Evolutionary conservation across 2,888 invertebrate genomes (phyloP).

Genomic region (Periphyllus acericola): DNA sequence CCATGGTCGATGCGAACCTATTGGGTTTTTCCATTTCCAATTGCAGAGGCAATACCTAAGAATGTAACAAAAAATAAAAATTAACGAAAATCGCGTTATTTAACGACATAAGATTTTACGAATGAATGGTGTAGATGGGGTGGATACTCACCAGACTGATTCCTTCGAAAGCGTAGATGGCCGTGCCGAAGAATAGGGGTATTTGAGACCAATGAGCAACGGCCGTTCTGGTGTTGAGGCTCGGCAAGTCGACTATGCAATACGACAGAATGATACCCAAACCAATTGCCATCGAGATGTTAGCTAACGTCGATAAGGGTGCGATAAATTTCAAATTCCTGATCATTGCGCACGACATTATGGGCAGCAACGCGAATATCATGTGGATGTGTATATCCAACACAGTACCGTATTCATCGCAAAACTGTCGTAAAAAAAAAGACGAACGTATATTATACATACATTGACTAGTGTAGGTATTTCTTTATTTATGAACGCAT

Average conservation of each 20-base stretch:
- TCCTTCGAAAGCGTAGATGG: slow-evolving; percentile 96
- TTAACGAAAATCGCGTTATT: not conserved
- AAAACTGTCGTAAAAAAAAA: slow-evolving; percentile 70
- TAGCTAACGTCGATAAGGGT: slow-evolving; percentile 82
- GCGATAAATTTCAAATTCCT: slow-evolving; percentile 81
- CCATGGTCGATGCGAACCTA: slow-evolving; percentile 80
- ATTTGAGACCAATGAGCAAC: slow-evolving; percentile 71
- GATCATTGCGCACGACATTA: slow-evolving; percentile 79
- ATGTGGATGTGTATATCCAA: slow-evolving; percentile 76
- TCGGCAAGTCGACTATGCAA: slow-evolving; percentile 78
- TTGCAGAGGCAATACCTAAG: slow-evolving; percentile 89
- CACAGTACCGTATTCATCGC: slow-evolving; percentile 72
- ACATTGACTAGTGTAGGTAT: too few relatives aligned
- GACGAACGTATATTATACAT: not conserved
- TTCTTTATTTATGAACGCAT: too few relatives aligned
- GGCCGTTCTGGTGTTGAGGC: slow-evolving; percentile 72
- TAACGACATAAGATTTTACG: not conserved
- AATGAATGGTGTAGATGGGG: not conserved
- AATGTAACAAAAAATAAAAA: not conserved
- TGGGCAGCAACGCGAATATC: slow-evolving; percentile 78
- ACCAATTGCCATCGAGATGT: slow-evolving; percentile 79
- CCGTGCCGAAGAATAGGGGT: slow-evolving; percentile 95
- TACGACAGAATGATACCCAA: slow-evolving; percentile 81
- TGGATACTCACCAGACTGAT: slow-evolving; percentile 80
- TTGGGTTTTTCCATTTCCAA: slow-evolving; percentile 87